Base-by-base conservation (phyloP, 2,113 vertebrate species). In the Hypomesus transpacificus region DNA sequence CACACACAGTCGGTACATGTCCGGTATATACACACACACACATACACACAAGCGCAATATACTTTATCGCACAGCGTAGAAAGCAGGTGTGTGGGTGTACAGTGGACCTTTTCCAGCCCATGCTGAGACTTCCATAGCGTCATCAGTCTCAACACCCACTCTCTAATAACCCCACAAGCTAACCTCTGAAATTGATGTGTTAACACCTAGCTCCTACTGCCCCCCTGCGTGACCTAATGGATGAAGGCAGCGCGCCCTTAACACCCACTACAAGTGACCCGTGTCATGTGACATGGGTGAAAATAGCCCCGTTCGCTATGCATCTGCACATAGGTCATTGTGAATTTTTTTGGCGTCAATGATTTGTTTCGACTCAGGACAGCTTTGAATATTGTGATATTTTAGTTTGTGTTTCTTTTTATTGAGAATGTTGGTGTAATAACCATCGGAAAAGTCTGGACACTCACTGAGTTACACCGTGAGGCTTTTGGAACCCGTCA, bases 81-180 rank as follows among this genome's bases (percentile, higher is more conserved):
- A 79, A 74, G 68, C 60, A 76, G 62, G 57, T 80, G 57, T 39
- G 78, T 83, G 68, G 82, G 81, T 79, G 80, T 80, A 58, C 82
- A 79, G 69, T 21, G 51, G 31, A 72, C 73, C 68, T 46, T 61
- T 28, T 75, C 62, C 39, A 52, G 50, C 68, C 34, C 52, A 26
- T 18, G 63, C 63, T 22, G 52, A 26, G 17, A 56, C 62, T 66
- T 70, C 71, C 39, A 75, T 80, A 75, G 82, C 74, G 28, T 51
- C 60, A 78, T 77, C 71, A 69, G 28, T 5, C 28, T 82, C 82
- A 78, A 74, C 86, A 76, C 77, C 72, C 62, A 66, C 81, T 65
- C 80, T 71, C 79, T 84, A 87, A 85, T 85, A 80, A 76, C 68
- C 51, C 74, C 75, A 80, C 54, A 20, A 82, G 46, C 1, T 53